phyloP scores from a whole-genome alignment of 30 jellyfish, hydroid and myxozoan genomes.

The Haliclystus octoradiatus region DNA sequence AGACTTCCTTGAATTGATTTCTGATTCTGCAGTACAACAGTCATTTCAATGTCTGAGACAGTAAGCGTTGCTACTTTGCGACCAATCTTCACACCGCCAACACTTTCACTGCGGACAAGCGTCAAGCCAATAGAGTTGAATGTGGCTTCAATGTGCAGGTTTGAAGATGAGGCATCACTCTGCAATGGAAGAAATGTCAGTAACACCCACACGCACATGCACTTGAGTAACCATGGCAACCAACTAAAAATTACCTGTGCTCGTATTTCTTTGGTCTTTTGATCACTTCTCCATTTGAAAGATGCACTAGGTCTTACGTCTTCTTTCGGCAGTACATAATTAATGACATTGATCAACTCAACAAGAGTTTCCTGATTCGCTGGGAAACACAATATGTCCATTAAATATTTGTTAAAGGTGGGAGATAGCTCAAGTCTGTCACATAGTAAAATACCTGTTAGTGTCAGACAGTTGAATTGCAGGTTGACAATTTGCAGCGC shows the following conservation, averaged over 20 bases:
- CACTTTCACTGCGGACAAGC: background rate
- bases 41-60: conserved; percentile 54
- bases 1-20: conserved; percentile 50
- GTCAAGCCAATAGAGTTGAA: background rate
- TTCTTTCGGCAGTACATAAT: conserved; percentile 48
- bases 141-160: background rate
- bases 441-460: conserved; percentile 46
- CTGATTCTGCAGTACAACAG: conserved; percentile 38
- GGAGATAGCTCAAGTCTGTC: background rate
- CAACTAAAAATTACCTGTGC: no score
- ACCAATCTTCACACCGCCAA: conserved; percentile 28
- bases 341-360: conserved; percentile 58
- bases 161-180: background rate
- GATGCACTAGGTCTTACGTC: no score
- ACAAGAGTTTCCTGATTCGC: conserved; percentile 93
- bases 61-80: conserved; percentile 78
- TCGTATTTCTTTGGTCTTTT: no score
- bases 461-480: conserved; percentile 43
- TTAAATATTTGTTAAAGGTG: background rate
- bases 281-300: no score
- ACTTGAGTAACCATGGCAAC: no score
- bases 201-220: no score
- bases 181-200: background rate
- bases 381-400: background rate
- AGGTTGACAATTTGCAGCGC: conserved; percentile 51